Percentiles rank a stretch among this genome's conserved stretches.
These are phyloP conservation scores for Lasioglossum albipes DNA, from an alignment of 1,140 invertebrate species.

Conservation along the genomic window DNA sequence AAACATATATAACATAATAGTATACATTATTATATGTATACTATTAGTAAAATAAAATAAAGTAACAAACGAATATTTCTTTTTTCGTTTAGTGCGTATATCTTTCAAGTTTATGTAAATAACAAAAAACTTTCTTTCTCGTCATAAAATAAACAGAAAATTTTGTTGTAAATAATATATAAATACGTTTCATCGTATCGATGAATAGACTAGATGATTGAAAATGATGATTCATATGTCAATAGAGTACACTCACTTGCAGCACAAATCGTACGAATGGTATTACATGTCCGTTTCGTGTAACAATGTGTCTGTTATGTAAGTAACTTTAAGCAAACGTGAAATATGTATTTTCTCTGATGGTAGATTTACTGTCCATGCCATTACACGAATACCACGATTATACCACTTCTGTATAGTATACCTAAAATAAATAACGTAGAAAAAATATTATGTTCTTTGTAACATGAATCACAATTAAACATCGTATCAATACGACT, in stretches of 20 bases:
- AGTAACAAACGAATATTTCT: constrained; percentile 1
- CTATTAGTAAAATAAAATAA: background rate
- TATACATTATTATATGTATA: background rate
- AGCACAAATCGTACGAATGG: constrained; percentile 3
- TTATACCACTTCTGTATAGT: constrained; percentile 81
- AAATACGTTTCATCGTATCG: constrained; percentile 46
- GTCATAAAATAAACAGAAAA: constrained; percentile 30
- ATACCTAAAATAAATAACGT: constrained; percentile 77
- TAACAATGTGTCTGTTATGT: constrained; percentile 85
- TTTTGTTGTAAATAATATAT: constrained; percentile 30
- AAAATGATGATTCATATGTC: constrained; percentile 27
- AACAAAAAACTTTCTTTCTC: background rate
- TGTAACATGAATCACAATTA: background rate
- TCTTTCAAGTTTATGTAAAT: constrained; percentile 10
- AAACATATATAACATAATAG: constrained; percentile 23
- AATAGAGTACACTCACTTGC: constrained; percentile 22
- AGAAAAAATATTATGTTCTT: background rate
- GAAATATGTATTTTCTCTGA: constrained; percentile 84
- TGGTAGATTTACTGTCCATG: constrained; percentile 85
- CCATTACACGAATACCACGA: constrained; percentile 81
- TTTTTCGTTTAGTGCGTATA: constrained; percentile 7
- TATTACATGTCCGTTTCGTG: constrained; percentile 77
- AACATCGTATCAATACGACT: background rate
- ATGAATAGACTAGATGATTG: constrained; percentile 57
- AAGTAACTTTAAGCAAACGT: constrained; percentile 82